phyloP scores from a whole-genome alignment of 1,140 invertebrate species.

The Phymorhynchus buccinoides region DNA sequence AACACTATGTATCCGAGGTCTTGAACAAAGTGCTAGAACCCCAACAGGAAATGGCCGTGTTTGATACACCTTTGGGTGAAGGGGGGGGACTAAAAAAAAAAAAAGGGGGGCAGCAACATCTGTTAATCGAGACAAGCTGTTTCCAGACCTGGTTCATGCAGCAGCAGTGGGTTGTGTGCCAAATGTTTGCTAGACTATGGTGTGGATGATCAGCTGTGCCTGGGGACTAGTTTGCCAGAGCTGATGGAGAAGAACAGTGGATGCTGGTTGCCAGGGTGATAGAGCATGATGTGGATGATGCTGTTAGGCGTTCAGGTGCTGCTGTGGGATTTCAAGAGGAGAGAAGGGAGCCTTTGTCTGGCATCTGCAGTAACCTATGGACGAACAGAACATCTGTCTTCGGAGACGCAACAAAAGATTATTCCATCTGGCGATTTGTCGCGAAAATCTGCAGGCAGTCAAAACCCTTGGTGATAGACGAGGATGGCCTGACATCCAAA shows the following conservation, averaged over 20 bases:
- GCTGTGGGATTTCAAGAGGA: neutral
- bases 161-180: constrained; percentile 17
- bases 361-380: neutral
- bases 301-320: constrained; percentile 7
- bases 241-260: constrained; percentile 27
- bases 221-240: neutral
- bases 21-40: neutral
- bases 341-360: neutral
- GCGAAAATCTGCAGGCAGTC: neutral
- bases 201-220: constrained; percentile 9
- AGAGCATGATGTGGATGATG: neutral
- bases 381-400: neutral
- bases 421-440: constrained; percentile 19
- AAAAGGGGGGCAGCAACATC: too few relatives aligned
- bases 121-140: neutral
- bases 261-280: constrained; percentile 21
- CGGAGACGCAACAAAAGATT: neutral
- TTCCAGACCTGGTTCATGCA: neutral
- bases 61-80: constrained; percentile 20
- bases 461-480: neutral
- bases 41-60: neutral
- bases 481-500: neutral
- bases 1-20: neutral
- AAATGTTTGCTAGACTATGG: neutral
- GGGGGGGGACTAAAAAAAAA: neutral